Evolutionary conservation across 2,888 invertebrate genomes (phyloP), one percentile per base, ranked within the genome.

Genomic region (Drosophila borealis): DNA sequence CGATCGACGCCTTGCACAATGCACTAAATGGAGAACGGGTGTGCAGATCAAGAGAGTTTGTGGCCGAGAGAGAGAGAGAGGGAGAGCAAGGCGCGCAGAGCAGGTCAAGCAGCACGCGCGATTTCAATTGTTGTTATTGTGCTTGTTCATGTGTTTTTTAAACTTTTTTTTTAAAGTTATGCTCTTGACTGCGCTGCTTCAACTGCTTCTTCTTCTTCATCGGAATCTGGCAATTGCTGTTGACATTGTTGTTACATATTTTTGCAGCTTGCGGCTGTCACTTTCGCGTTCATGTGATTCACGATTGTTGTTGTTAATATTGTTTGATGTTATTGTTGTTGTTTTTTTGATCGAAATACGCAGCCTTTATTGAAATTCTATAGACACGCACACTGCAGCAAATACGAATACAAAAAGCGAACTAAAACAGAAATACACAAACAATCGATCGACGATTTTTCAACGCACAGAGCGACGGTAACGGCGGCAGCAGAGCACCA

Each of bases 221-320:
- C 41, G 61, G 61, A 56, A 57, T 56, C 64, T 53, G 29, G 39
- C 70, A 70, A 68, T 80, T 83, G 76, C 78, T 81, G 81, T 79
- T 81, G 88, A 79, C 85, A 75, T 78, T 89, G 83, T 77, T 87
- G 82, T 79, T 80, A 80, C 56, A 71, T 69, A 73, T 78, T 62
- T 70, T 67, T 68, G 63, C 70, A 64, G 71, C 48, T 68, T 61
- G 63, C 53, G 60, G 39, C 39, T 66, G 70, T 66, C 85, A 88
- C 89, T 85, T 85, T 85, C 88, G 74, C 70, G 89, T 84, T 87
- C 63, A 64, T 69, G 72, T 63, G 78, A 57, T 70, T 73, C 63
- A 65, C 55, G 55, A 36, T 44, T 82, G 49, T 48, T 51, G 50
- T 37, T 78, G 55, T 57, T 78, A 34, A 21, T 21, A 4, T 21